Evolutionary conservation across 1,140 invertebrate species (phyloP), one percentile per base, ranked within the genome.

Genomic region (Chlorops oryzae): DNA sequence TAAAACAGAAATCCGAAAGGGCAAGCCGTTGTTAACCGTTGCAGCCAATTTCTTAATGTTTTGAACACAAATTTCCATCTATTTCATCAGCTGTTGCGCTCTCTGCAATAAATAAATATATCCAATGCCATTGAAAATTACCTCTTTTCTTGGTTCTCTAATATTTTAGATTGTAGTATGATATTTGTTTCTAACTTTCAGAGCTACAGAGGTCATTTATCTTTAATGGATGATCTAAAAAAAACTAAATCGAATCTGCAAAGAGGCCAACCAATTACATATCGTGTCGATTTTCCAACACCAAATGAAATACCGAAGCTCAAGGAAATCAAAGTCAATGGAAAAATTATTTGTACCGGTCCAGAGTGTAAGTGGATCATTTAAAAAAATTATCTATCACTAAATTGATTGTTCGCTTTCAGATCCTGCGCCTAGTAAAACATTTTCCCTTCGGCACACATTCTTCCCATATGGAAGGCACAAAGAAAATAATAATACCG

Each of bases 261-360:
- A 15, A 18, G 17, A 13, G 44, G 52, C 23, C 15, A 41, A 6
- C 54, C 54, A 1, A 40, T 55, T 35, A 15, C 37, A 1, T 55
- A 55, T 52, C 45, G 50, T 5, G 37, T 55, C 17, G 42, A 48
- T 21, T 55, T 55, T 24, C 54, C 54, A 13, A 10, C 23, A 10
- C 10, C 15, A 17, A 51, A 43, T 44, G 46, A 44, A 18, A 5
- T 55, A 21, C 54, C 54, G 1, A 55, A 52, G 24, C 27, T 55
- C 15, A 51, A 45, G n/a, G 32, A 17, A 10, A 48, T 55, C 15
- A 21, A 32, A 12, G 15, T 53, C 3, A 53, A 48, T 44, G 51
- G 51, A 3, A 18, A 48, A 3, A 34, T 35, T 18, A 27, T 53
- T 23, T 53, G 51, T 17, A 23, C 27, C 40, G 9, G 22, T 15